phyloP scores from a whole-genome alignment of 2,888 invertebrate species.

The Lycophotia porphyrea region DNA sequence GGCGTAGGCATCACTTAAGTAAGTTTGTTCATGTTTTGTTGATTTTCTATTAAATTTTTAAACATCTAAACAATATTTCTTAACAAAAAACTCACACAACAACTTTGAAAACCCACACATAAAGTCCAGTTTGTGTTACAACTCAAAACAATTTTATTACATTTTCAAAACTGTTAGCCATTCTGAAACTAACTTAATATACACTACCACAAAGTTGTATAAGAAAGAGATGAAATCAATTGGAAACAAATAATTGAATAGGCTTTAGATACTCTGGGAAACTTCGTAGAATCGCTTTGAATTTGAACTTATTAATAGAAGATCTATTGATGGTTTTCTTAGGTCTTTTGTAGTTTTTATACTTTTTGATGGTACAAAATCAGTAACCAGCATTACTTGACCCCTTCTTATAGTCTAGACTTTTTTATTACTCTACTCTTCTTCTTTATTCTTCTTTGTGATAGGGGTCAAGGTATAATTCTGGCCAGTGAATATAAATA shows the following conservation, averaged over 20 bases:
- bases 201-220: neutral
- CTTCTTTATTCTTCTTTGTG: too few relatives aligned
- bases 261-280: neutral
- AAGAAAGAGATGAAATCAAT: neutral
- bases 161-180: neutral
- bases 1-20: neutral
- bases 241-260: neutral
- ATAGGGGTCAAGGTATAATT: too few relatives aligned
- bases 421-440: too few relatives aligned
- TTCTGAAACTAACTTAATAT: neutral
- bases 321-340: neutral
- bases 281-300: neutral
- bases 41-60: neutral
- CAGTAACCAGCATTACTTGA: neutral
- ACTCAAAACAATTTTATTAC: neutral
- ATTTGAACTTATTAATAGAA: neutral
- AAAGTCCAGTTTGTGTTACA: neutral
- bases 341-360: neutral
- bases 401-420: too few relatives aligned
- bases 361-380: neutral
- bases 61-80: neutral
- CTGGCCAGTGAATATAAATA: too few relatives aligned
- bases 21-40: conserved; percentile 9
- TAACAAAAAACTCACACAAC: neutral
- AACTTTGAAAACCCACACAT: neutral